These are phyloP conservation scores for Helostoma temminkii DNA, from an alignment of 2,797 vertebrate species.

Conservation along the genomic window DNA sequence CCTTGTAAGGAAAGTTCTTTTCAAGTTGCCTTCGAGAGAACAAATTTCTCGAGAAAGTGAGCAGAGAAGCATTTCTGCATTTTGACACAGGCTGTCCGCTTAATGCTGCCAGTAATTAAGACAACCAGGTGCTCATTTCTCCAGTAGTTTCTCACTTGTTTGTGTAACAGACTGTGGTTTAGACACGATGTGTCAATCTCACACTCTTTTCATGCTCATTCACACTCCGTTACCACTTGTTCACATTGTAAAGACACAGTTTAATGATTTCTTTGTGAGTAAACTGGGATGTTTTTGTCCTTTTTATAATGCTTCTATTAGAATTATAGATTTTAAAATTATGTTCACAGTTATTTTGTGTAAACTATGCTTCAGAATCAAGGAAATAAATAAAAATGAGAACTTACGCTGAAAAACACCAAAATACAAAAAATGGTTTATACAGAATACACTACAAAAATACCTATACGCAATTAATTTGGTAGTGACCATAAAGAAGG, in stretches of 20 bases:
- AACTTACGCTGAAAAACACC: background rate
- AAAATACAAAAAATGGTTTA: too few relatives aligned
- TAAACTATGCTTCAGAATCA: conserved; percentile 7
- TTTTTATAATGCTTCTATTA: conserved; percentile 3
- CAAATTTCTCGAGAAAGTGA: conserved; percentile 36
- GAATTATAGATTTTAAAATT: background rate
- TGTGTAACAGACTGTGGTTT: conserved; percentile 20
- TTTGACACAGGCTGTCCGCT: conserved; percentile 34
- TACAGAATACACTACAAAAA: too few relatives aligned
- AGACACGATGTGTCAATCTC: conserved; percentile 20
- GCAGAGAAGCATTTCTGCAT: conserved; percentile 29
- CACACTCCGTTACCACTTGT: conserved; percentile 14
- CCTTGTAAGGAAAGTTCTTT: conserved; percentile 46
- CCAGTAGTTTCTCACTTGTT: conserved; percentile 44
- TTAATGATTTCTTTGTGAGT: conserved; percentile 13
- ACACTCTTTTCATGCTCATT: conserved; percentile 17
- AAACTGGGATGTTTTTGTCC: background rate
- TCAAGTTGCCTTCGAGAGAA: conserved; percentile 30
- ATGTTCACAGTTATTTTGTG: background rate
- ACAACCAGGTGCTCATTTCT: conserved; percentile 52
- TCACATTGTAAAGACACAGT: conserved; percentile 20
- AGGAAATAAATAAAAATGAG: background rate
- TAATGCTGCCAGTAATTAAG: conserved; percentile 50
- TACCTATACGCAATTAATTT: background rate
- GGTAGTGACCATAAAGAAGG: background rate